Conservation (phyloP, 2,113 vertebrate genomes). For the Xenopus laevis region DNA sequence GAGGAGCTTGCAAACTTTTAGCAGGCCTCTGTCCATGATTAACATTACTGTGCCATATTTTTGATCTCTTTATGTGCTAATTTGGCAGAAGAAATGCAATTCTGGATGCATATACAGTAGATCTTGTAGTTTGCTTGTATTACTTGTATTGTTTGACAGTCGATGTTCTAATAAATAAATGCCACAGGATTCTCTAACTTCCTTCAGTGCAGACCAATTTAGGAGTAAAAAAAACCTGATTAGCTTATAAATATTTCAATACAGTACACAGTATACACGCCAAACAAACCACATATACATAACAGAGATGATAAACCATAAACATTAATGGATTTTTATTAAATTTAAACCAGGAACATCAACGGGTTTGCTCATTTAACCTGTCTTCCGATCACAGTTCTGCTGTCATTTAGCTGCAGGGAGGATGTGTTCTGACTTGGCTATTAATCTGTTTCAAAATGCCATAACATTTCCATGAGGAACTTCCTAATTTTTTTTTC, state of each 20-base stretch:
- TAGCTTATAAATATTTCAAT: slow-evolving; percentile 24
- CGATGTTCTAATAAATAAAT: slow-evolving; percentile 14
- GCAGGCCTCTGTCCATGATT: too few species aligned
- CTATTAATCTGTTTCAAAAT: slow-evolving; percentile 99
- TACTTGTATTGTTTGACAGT: slow-evolving; percentile 10
- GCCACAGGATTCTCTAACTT: slow-evolving; percentile 24
- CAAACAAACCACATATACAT: slow-evolving; percentile 38
- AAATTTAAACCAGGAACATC: slow-evolving; percentile 58
- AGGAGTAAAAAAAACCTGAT: neutral
- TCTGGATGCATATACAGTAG: too few species aligned
- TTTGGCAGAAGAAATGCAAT: too few species aligned
- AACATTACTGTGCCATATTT: too few species aligned
- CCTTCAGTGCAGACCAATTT: neutral
- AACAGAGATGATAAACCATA: slow-evolving; percentile 57
- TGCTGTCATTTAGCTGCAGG: slow-evolving; percentile 95
- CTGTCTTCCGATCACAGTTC: slow-evolving; percentile 71
- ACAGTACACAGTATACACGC: slow-evolving; percentile 10
- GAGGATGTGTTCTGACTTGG: slow-evolving; percentile 86
- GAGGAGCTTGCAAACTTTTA: too few species aligned
- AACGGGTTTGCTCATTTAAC: slow-evolving; percentile 85
- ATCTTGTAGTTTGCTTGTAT: neutral
- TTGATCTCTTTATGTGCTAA: too few species aligned
- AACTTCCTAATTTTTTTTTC: slow-evolving; percentile 97
- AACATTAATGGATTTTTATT: slow-evolving; percentile 59
- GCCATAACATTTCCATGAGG: slow-evolving; percentile 99